Conservation (phyloP, 2,113 vertebrate genomes). For the Coracopsis vasa region DNA sequence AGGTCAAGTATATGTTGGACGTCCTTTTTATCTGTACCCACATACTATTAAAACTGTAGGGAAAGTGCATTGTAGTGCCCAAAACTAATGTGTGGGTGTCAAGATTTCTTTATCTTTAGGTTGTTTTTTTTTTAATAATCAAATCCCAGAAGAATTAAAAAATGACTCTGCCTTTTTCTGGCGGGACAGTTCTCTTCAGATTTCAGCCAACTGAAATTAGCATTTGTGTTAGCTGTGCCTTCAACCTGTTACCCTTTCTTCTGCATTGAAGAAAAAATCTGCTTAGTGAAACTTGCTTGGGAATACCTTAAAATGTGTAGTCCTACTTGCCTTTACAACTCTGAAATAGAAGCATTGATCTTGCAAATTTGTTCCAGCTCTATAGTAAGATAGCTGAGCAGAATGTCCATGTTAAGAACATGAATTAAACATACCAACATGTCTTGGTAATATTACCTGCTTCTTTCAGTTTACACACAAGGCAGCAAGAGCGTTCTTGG, state of each 20-base stretch:
- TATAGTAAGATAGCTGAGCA: neutral
- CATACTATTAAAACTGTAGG: neutral
- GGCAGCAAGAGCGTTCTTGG: constrained; percentile 38
- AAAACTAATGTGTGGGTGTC: neutral
- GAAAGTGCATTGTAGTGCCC: neutral
- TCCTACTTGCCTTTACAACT: neutral
- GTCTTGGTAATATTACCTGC: neutral
- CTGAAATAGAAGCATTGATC: neutral
- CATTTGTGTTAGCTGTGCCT: neutral
- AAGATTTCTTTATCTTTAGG: neutral
- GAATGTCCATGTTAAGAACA: neutral
- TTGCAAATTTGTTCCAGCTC: neutral
- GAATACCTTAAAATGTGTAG: neutral
- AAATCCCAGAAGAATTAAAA: neutral
- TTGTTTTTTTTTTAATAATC: neutral
- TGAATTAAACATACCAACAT: neutral
- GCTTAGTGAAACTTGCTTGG: neutral
- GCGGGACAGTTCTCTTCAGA: neutral
- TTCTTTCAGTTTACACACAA: constrained; percentile 51
- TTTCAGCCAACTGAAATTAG: neutral
- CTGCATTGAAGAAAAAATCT: neutral
- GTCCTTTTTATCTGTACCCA: neutral
- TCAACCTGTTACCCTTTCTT: neutral
- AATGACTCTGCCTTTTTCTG: neutral
- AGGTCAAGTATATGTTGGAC: neutral